Conservation (phyloP, 2,113 vertebrate species). For the Nanorana parkeri region DNA sequence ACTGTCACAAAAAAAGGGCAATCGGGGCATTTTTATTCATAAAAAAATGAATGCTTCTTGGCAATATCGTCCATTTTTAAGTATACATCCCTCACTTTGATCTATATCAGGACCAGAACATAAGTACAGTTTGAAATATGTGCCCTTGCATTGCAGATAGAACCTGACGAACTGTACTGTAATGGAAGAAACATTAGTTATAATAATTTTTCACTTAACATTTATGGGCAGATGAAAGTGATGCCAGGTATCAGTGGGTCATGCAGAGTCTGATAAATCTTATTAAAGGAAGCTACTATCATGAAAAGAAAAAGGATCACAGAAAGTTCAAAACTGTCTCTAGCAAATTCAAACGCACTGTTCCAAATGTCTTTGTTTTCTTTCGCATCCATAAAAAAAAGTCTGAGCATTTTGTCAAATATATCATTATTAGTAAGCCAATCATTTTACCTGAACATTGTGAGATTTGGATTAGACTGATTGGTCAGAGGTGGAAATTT, state of each 20-base stretch:
- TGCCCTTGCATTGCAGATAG: constrained; percentile 38
- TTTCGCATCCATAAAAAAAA: neutral
- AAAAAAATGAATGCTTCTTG: neutral
- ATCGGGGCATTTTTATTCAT: neutral
- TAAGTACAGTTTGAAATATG: constrained; percentile 27
- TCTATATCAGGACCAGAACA: constrained; percentile 30
- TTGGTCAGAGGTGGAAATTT: no score
- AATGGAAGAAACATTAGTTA: constrained; percentile 48
- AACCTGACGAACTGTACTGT: constrained; percentile 11
- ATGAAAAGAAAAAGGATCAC: constrained; percentile 37
- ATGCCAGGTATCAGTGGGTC: constrained; percentile 47
- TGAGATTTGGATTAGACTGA: no score
- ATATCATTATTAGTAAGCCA: no score
- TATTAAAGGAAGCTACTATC: constrained; percentile 35
- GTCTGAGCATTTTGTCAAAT: no score
- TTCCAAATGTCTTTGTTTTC: neutral
- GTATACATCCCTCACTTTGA: constrained; percentile 21
- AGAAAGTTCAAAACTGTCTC: constrained; percentile 9
- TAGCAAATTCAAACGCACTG: neutral
- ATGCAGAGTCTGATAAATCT: constrained; percentile 47
- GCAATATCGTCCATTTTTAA: neutral
- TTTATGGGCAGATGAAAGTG: constrained; percentile 42
- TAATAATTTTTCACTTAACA: constrained; percentile 53
- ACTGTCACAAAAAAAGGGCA: no score
- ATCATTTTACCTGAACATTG: no score